Evolutionary conservation across 2,797 vertebrate genomes (phyloP).

Genomic region (Muscicapa striata): DNA sequence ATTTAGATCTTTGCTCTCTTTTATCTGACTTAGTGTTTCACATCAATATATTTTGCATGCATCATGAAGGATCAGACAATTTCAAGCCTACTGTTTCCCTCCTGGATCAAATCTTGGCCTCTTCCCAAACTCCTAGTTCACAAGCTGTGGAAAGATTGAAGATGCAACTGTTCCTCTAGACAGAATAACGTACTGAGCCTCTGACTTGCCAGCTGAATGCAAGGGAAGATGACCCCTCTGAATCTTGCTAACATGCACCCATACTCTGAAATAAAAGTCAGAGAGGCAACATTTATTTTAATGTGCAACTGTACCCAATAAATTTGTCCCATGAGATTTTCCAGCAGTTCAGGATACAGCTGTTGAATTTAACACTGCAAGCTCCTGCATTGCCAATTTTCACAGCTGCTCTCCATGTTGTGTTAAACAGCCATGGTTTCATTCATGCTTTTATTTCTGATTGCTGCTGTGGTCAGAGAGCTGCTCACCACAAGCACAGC

Average conservation of each 20-base stretch:
- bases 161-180: neutral
- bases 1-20: neutral
- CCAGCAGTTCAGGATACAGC: neutral
- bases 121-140: neutral
- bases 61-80: neutral
- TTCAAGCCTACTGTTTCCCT: neutral
- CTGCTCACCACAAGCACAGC: neutral
- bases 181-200: neutral
- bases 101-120: neutral
- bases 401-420: neutral
- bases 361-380: neutral
- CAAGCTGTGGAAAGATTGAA: neutral
- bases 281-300: neutral
- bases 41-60: neutral
- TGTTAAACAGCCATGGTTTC: neutral
- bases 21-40: neutral
- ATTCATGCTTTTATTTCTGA: neutral
- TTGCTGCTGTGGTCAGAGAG: neutral
- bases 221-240: neutral
- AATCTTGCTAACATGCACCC: neutral
- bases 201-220: neutral
- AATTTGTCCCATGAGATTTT: neutral
- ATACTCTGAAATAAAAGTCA: neutral
- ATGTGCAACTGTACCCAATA: neutral
- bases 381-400: neutral